phyloP scores from a whole-genome alignment of 1,140 invertebrate species.

The Heliothis subflexa region DNA sequence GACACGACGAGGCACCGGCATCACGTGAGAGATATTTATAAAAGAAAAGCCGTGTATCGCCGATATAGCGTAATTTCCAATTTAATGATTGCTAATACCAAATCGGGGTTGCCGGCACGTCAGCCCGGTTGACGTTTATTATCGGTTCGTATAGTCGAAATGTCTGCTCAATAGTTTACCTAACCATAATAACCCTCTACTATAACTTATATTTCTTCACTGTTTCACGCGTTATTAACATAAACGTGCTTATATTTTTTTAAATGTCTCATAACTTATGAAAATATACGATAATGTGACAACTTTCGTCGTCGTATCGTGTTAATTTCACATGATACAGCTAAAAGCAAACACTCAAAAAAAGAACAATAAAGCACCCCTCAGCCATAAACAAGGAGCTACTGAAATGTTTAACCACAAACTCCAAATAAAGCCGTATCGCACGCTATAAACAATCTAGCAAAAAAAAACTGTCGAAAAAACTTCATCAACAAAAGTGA shows the following conservation, averaged over 20 bases:
- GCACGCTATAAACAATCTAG: slow-evolving; percentile 71
- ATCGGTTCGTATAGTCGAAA: slow-evolving; percentile 64
- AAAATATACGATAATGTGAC: slow-evolving; percentile 6
- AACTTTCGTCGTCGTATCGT: slow-evolving; percentile 40
- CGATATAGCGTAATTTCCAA: slow-evolving; percentile 84
- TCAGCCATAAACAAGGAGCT: slow-evolving; percentile 75
- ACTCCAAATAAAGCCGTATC: slow-evolving; percentile 79
- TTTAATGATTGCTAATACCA: slow-evolving; percentile 85
- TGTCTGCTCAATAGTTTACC: slow-evolving; percentile 57
- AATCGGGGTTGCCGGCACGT: slow-evolving; percentile 78
- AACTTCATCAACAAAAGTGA: slow-evolving; percentile 80
- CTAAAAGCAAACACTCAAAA: slow-evolving; percentile 69
- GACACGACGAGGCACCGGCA: slow-evolving; percentile 80
- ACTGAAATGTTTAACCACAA: slow-evolving; percentile 84
- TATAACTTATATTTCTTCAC: slow-evolving; percentile 10
- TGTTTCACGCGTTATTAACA: background rate
- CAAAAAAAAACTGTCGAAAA: slow-evolving; percentile 75
- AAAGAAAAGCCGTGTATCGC: slow-evolving; percentile 82
- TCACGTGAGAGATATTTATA: slow-evolving; percentile 86
- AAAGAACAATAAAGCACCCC: slow-evolving; percentile 78
- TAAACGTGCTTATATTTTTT: background rate
- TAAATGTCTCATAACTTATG: background rate
- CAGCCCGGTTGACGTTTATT: slow-evolving; percentile 68
- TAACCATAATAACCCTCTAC: slow-evolving; percentile 35
- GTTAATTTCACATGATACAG: slow-evolving; percentile 55